These are phyloP conservation scores for Melanotaenia maccullochi DNA, from an alignment of 2,797 vertebrate species.

Conservation along the genomic window DNA sequence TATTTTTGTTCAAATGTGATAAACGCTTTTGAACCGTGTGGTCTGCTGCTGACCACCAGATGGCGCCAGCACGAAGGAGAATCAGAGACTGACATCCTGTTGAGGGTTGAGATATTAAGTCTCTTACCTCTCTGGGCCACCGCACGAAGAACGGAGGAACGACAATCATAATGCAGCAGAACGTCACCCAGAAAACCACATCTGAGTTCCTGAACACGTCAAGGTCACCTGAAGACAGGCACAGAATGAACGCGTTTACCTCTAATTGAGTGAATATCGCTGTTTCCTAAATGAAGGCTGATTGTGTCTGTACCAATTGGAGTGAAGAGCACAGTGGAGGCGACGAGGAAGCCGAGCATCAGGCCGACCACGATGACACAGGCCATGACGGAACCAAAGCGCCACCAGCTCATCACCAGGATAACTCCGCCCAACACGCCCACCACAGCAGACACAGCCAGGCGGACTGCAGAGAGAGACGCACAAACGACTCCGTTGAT, in stretches of 20 bases:
- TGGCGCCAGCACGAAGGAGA: background rate
- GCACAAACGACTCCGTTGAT: background rate
- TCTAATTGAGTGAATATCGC: background rate
- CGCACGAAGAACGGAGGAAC: constrained; percentile 88
- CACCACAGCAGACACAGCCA: constrained; percentile 83
- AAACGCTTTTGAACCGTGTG: background rate
- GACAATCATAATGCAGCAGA: constrained; percentile 83
- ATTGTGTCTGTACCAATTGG: constrained; percentile 85
- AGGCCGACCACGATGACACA: constrained; percentile 88
- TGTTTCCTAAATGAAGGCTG: background rate
- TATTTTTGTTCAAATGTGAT: background rate
- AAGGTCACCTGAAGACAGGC: constrained; percentile 82
- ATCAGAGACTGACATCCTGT: background rate
- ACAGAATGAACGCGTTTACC: too few species aligned
- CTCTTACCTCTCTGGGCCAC: constrained; percentile 90
- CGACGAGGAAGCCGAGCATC: constrained; percentile 88
- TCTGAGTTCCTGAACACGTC: constrained; percentile 84
- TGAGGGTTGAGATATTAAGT: background rate
- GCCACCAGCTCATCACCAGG: constrained; percentile 92
- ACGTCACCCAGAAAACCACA: constrained; percentile 91
- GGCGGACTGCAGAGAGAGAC: constrained; percentile 76
- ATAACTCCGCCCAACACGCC: constrained; percentile 86
- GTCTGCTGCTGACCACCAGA: constrained; percentile 2
- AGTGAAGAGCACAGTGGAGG: constrained; percentile 87
- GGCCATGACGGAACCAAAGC: constrained; percentile 86